Evolutionary conservation across 2,888 invertebrate species (phyloP).

Genomic region (Diarsia rubi): DNA sequence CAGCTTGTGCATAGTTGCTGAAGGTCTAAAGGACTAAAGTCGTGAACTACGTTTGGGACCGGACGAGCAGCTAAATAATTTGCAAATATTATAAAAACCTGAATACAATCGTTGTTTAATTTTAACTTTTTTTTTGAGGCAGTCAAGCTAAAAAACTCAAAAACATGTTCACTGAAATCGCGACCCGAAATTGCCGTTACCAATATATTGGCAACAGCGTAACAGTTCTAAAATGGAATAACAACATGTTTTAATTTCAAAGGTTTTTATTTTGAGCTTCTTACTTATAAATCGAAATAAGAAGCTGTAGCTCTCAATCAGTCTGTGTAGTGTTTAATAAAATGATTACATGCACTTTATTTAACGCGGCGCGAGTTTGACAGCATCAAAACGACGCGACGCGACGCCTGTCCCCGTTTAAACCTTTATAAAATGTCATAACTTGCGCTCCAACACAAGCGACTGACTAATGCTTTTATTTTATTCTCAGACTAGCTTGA

Average conservation of each 20-base stretch:
- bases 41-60: conserved; percentile 3
- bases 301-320: conserved; percentile 26
- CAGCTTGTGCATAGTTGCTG: conserved; percentile 47
- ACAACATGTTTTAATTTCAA: neutral
- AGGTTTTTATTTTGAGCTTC: conserved; percentile 4
- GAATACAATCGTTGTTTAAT: neutral
- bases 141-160: conserved; percentile 2
- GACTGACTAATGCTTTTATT: conserved; percentile 47
- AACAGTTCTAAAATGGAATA: conserved; percentile 1
- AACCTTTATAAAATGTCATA: conserved; percentile 56
- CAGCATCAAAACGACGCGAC: conserved; percentile 46
- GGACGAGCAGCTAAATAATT: conserved; percentile 1
- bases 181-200: conserved; percentile 1
- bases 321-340: conserved; percentile 52
- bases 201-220: conserved; percentile 4
- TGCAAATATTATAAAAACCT: neutral
- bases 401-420: conserved; percentile 46
- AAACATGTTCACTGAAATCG: conserved; percentile 3
- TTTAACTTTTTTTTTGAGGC: neutral
- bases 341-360: conserved; percentile 58
- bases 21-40: conserved; percentile 36
- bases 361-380: conserved; percentile 46
- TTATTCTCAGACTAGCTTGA: conserved; percentile 38
- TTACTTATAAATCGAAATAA: conserved; percentile 33
- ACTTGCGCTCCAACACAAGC: conserved; percentile 36